Conservation (phyloP, 2,888 invertebrate species). For the Aethes cnicana region DNA sequence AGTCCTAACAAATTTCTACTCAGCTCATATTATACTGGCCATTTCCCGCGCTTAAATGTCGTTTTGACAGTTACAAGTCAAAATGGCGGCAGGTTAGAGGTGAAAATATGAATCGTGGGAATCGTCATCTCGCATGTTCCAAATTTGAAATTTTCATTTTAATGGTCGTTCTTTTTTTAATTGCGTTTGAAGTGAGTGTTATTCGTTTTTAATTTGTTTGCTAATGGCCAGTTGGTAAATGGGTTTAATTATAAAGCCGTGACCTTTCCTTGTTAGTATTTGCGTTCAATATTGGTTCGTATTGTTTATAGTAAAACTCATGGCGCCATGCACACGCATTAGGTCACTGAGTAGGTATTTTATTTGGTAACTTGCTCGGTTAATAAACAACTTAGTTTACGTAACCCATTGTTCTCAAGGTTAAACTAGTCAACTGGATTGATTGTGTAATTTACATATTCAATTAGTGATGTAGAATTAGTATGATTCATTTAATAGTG, state of each 20-base stretch:
- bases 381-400: slow-evolving; percentile 11
- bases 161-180: background rate
- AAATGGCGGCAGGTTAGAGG: slow-evolving; percentile 63
- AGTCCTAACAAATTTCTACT: slow-evolving; percentile 19
- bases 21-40: slow-evolving; percentile 47
- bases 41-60: slow-evolving; percentile 49
- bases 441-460: background rate
- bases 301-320: slow-evolving; percentile 25
- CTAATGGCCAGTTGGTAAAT: slow-evolving; percentile 5
- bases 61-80: slow-evolving; percentile 70
- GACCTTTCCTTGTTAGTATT: slow-evolving; percentile 17
- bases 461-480: background rate
- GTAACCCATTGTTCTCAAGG: background rate
- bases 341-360: slow-evolving; percentile 7
- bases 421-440: background rate
- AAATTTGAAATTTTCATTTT: slow-evolving; percentile 17
- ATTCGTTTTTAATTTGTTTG: background rate
- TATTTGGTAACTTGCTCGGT: slow-evolving; percentile 22
- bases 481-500: background rate
- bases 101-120: slow-evolving; percentile 70
- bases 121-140: slow-evolving; percentile 33
- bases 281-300: slow-evolving; percentile 15
- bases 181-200: background rate
- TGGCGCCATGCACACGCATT: slow-evolving; percentile 16
- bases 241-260: slow-evolving; percentile 1